Percentiles rank a stretch among this genome's conserved stretches.
phyloP scores from a whole-genome alignment of 2,113 vertebrate genomes.

The Pteronura brasiliensis region DNA sequence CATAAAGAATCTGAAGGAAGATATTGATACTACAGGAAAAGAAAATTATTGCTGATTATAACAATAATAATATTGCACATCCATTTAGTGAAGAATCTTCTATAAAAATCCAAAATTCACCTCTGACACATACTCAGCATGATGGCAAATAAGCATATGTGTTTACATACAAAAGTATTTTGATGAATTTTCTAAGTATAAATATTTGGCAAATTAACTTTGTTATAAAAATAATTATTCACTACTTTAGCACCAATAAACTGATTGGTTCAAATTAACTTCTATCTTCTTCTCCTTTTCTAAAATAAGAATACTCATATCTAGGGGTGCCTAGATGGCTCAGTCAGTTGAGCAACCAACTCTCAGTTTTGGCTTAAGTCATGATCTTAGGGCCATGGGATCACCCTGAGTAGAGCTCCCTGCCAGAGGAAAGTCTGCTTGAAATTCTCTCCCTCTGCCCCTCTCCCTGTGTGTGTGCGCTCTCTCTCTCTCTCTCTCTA shows the following conservation, averaged over 20 bases:
- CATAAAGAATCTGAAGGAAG: neutral
- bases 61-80: neutral
- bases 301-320: neutral
- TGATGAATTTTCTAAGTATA: neutral
- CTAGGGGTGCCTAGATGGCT: neutral
- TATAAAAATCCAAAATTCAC: neutral
- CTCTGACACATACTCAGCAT: neutral
- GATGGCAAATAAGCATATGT: neutral
- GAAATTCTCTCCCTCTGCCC: neutral
- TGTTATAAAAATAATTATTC: neutral
- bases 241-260: neutral
- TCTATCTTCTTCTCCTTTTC: neutral
- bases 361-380: neutral
- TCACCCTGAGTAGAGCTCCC: neutral
- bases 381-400: neutral
- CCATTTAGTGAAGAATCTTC: neutral
- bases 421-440: neutral
- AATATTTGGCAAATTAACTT: neutral
- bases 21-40: neutral
- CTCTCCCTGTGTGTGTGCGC: neutral
- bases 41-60: neutral
- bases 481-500: neutral
- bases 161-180: neutral
- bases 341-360: neutral
- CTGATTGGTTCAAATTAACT: neutral